A percentile compares a stretch with the other conserved stretches of the same genome.
phyloP scores from a whole-genome alignment of 2,797 vertebrate species.

The Sebastes flavidus region DNA sequence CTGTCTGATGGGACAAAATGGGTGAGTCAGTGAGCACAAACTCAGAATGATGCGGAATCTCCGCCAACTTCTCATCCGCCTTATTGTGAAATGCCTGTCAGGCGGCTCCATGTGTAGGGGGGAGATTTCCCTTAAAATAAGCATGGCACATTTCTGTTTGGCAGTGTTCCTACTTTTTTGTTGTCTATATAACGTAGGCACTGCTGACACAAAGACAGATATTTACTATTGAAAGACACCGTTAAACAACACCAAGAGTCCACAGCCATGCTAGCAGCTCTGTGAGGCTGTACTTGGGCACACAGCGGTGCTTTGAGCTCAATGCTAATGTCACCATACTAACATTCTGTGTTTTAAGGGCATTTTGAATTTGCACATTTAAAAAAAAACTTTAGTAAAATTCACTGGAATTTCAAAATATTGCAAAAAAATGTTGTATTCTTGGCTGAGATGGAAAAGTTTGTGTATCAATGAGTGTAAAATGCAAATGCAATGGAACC shows the following conservation, averaged over 20 bases:
- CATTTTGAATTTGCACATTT: neutral
- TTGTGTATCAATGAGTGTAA: neutral
- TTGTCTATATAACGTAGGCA: neutral
- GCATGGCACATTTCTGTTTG: conserved; percentile 4
- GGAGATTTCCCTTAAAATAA: conserved; percentile 9
- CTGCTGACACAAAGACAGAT: neutral
- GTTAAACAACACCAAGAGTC: neutral
- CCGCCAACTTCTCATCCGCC: conserved; percentile 27
- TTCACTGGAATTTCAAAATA: neutral
- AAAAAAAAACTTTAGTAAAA: neutral
- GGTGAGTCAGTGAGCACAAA: conserved; percentile 62
- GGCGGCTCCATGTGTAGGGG: conserved; percentile 5
- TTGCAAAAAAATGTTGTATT: neutral
- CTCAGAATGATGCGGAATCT: conserved; percentile 43
- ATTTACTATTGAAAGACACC: neutral
- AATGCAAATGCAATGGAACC: neutral
- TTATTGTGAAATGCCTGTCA: conserved; percentile 31
- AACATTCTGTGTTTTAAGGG: neutral
- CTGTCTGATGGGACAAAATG: conserved; percentile 59
- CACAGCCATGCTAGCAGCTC: neutral
- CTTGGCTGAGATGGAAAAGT: neutral
- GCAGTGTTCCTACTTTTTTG: neutral
- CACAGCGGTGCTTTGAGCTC: neutral
- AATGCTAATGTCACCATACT: neutral
- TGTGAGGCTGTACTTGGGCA: neutral